Conservation (phyloP, 2,888 invertebrate species). For the Crematogaster levior region DNA sequence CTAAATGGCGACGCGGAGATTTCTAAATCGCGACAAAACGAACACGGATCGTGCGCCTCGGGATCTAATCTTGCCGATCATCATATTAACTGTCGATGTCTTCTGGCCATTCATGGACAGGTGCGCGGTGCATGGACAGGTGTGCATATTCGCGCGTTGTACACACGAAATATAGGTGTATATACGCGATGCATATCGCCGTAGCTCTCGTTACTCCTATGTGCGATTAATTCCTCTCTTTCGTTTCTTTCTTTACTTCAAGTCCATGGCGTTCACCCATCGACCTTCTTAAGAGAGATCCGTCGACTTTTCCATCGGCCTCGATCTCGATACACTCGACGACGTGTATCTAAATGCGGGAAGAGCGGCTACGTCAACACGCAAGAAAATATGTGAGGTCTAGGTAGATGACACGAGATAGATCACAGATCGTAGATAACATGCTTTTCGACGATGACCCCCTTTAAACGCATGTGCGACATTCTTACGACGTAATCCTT, state of each 20-base stretch:
- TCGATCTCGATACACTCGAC: constrained; percentile 66
- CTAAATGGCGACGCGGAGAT: constrained; percentile 76
- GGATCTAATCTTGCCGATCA: constrained; percentile 73
- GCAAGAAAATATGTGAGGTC: constrained; percentile 52
- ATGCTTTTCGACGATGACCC: constrained; percentile 48
- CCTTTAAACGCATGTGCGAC: constrained; percentile 25
- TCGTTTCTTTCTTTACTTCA: constrained; percentile 55
- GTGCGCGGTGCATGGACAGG: background rate
- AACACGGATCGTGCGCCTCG: constrained; percentile 51
- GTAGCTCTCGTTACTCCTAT: constrained; percentile 29
- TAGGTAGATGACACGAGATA: constrained; percentile 56
- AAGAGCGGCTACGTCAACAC: constrained; percentile 48
- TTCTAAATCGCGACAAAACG: constrained; percentile 76
- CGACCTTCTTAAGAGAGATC: constrained; percentile 76
- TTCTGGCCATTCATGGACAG: background rate
- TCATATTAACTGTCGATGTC: constrained; percentile 70
- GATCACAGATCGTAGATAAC: constrained; percentile 46
- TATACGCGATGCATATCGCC: background rate
- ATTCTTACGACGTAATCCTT: background rate
- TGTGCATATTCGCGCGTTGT: background rate
- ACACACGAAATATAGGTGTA: background rate
- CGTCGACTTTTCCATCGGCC: constrained; percentile 74
- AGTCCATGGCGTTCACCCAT: constrained; percentile 73
- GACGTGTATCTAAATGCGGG: constrained; percentile 51
- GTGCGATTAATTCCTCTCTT: constrained; percentile 56